Base-by-base conservation (phyloP, 2,797 vertebrate genomes). In the Urosaurus nigricauda region DNA sequence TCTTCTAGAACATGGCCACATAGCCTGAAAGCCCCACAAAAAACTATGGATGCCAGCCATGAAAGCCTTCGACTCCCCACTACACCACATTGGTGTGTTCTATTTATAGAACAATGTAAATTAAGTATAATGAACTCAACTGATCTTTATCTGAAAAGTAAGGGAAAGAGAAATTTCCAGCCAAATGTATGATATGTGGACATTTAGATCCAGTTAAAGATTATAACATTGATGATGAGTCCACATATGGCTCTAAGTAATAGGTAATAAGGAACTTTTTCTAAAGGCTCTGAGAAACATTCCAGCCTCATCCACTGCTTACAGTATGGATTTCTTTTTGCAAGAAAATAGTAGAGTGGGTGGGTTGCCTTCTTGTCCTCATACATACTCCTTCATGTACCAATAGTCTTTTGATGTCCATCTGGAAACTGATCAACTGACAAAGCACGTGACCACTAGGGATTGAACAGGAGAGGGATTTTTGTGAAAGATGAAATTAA, bases 191-290 rank as follows among this genome's bases (percentile, higher is more conserved):
- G 51, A 56, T 56, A 68, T 32, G 29, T 68, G 37, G 63, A 37
- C 51, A 58, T 85, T 74, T 75, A 35, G 83, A 75, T 40, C 53
- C 24, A 60, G 51, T 84, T 75, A 60, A 83, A 51, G 80, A 70
- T 8, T 70, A 2, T 58, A 58, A 58, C 51, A 51, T 75, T 58
- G 53, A 85, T 5, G 14, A 11, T 26, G 29, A 11, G 35, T 60
- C 58, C 71, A 74, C 35, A 58, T 37, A 84, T 40, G 71, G 71
- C 74, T 40, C 13, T 17, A 37, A 58, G n/a, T 74, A 58, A 29
- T 58, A 43, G 40, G n/a, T 74, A 58, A 29, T 58, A 43, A 58
- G n/a, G 13, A 74, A 29, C 35, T 40, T 74, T 68, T 84, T 26
- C 35, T 29, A 58, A 70, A 70, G 16, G 13, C 21, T 58, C 35